Base-by-base conservation (phyloP, 2,113 vertebrate genomes). In the Otis tarda region DNA sequence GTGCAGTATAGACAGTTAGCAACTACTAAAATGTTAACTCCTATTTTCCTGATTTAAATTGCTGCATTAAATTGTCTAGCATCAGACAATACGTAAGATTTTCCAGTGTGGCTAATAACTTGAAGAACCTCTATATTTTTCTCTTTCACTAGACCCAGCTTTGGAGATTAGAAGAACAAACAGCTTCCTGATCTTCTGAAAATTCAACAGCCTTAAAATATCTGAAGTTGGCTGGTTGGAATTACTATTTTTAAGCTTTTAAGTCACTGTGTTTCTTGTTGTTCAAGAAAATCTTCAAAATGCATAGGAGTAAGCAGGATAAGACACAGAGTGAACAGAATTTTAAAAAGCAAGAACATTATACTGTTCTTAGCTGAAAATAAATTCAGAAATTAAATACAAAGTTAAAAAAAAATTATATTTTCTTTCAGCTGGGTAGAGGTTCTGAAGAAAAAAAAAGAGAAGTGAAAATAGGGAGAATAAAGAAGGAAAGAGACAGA, bases 321-420 rank as follows among this genome's bases (percentile, higher is more conserved):
- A 52, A 55, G 30, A 67, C 50, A 14, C 12, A 64, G 15, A 56
- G 16, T 11, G 16, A 83, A 28, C 3, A 59, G 10, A 47, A 63
- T 41, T 65, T 67, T 6, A 7, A 56, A 47, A 85, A 52, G 19
- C 2, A 11, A n/a, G 25, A 27, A 25, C 6, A 24, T 4, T 18
- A 5, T 19, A 14, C 61, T 65, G 5, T 20, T 35, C 14, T 59
- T 28, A n/a, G 41, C 4, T 52, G 33, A 67, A 76, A 91, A 61
- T 4, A 28, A 19, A n/a, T 22, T 60, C 5, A 75, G 24, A 82
- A 71, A 75, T 11, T 4, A 50, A 67, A 68, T 20, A 9, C 1
- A n/a, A 57, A 74, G 33, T 4, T 52, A 18, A 3, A 35, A 1
- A 12, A 35, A 1, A 12, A 8, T 2, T 5, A 0, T 2, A 47